A percentile compares a stretch with the other conserved stretches of the same genome.
Conservation (phyloP, 2,113 vertebrate species). For the Cyanoramphus novaezelandiae region DNA sequence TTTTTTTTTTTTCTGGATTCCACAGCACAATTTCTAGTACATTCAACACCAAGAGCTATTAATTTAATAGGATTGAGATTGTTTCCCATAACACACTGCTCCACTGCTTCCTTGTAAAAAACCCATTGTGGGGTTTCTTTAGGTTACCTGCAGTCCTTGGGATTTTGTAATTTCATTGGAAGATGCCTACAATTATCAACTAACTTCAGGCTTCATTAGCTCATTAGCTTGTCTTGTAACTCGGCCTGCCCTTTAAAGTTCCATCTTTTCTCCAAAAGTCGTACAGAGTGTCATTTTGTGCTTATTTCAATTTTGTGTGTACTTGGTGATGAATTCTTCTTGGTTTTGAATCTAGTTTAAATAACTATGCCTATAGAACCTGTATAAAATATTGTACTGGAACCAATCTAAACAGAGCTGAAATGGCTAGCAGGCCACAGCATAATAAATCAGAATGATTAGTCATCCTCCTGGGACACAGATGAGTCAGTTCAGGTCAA, state of each 20-base stretch:
- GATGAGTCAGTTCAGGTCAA: slow-evolving; percentile 49
- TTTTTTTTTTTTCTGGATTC: neutral
- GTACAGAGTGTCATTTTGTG: neutral
- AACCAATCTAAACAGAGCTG: slow-evolving; percentile 23
- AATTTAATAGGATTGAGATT: neutral
- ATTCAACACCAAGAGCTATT: neutral
- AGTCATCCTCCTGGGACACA: slow-evolving; percentile 5
- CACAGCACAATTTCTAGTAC: neutral
- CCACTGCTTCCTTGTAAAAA: slow-evolving; percentile 3
- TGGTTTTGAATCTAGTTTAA: slow-evolving; percentile 1
- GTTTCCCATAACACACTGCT: neutral
- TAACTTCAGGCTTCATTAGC: neutral
- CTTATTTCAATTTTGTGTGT: neutral
- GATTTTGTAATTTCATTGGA: neutral
- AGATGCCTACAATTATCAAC: slow-evolving; percentile 1
- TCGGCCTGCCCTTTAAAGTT: neutral
- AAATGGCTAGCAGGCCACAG: slow-evolving; percentile 3
- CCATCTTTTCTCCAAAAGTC: neutral
- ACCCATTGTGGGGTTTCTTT: neutral
- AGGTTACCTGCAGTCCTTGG: neutral
- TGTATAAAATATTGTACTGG: neutral
- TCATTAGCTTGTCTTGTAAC: neutral
- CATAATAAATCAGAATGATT: slow-evolving; percentile 38
- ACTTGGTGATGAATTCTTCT: neutral
- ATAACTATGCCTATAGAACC: neutral